Percentiles rank a stretch among this genome's conserved stretches.
phyloP scores from a whole-genome alignment of 2,888 invertebrate species.

The Sialis lutaria region DNA sequence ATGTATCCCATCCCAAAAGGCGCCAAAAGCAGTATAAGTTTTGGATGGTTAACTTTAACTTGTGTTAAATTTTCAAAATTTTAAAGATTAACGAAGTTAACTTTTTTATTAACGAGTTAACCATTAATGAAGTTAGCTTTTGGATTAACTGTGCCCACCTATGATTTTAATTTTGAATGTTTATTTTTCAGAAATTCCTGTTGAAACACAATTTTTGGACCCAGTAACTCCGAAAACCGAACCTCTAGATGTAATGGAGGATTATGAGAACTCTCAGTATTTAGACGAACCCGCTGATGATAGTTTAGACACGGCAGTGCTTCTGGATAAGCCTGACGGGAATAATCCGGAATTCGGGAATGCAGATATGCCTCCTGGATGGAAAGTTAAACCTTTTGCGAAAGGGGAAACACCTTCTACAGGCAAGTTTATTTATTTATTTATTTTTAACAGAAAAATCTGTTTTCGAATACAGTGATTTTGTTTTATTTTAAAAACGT shows the following conservation, averaged over 20 bases:
- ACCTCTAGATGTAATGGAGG: conserved; percentile 1
- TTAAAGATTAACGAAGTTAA: too few species aligned
- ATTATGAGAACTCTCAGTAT: conserved; percentile 2
- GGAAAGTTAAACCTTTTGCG: neutral
- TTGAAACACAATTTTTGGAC: conserved; percentile 1
- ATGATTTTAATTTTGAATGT: neutral
- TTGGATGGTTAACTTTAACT: too few species aligned
- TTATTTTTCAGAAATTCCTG: neutral
- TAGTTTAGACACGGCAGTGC: conserved; percentile 2
- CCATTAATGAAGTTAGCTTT: too few species aligned
- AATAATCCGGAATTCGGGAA: neutral
- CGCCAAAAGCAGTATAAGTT: too few species aligned
- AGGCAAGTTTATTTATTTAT: neutral
- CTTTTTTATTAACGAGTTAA: too few species aligned
- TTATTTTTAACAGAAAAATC: too few species aligned
- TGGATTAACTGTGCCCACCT: neutral
- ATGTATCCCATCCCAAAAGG: too few species aligned
- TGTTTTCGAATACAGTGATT: too few species aligned
- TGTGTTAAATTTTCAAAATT: too few species aligned
- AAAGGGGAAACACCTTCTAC: conserved; percentile 1
- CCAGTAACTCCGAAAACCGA: conserved; percentile 2
- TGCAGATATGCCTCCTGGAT: too few species aligned
- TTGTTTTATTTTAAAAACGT: too few species aligned
- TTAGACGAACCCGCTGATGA: conserved; percentile 1
- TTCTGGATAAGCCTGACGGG: conserved; percentile 2